Conservation (phyloP, 2,888 invertebrate species). For the Erynnis tages region DNA sequence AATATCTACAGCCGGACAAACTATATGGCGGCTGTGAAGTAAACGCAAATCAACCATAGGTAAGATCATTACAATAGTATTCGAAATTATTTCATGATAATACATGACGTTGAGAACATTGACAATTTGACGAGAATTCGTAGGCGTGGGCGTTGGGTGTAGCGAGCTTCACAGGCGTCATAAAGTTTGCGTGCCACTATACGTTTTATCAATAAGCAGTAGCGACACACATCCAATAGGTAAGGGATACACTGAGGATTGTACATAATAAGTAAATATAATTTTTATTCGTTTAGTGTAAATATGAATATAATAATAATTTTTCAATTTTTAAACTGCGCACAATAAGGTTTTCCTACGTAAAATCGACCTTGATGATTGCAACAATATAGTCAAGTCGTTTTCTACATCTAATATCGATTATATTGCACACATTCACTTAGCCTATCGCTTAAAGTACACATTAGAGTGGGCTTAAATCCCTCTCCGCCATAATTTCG, state of each 20-base stretch:
- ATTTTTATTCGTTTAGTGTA: conserved; percentile 10
- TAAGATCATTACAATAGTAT: too few species aligned
- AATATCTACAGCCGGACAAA: conserved; percentile 33
- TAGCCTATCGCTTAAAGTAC: conserved; percentile 55
- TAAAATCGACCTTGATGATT: conserved; percentile 11
- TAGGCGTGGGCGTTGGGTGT: too few species aligned
- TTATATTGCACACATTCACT: conserved; percentile 78
- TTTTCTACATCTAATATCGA: conserved; percentile 62
- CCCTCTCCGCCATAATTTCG: conserved; percentile 81
- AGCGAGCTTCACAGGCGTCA: too few species aligned
- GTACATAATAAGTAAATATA: conserved; percentile 9
- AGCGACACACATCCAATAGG: conserved; percentile 20
- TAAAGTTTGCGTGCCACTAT: too few species aligned
- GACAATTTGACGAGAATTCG: too few species aligned
- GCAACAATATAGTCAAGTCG: conserved; percentile 44
- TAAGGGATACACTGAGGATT: conserved; percentile 17
- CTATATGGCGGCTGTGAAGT: too few species aligned
- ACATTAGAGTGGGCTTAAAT: conserved; percentile 73
- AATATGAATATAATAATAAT: conserved; percentile 19
- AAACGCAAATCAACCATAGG: too few species aligned
- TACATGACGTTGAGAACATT: too few species aligned
- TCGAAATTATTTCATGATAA: too few species aligned
- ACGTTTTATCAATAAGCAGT: conserved; percentile 4
- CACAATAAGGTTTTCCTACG: conserved; percentile 21
- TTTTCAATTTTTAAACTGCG: conserved; percentile 23